Percentiles rank a stretch among this genome's conserved stretches.
Conservation (phyloP, 2,888 invertebrate genomes). For the Dryobotodes eremita region DNA sequence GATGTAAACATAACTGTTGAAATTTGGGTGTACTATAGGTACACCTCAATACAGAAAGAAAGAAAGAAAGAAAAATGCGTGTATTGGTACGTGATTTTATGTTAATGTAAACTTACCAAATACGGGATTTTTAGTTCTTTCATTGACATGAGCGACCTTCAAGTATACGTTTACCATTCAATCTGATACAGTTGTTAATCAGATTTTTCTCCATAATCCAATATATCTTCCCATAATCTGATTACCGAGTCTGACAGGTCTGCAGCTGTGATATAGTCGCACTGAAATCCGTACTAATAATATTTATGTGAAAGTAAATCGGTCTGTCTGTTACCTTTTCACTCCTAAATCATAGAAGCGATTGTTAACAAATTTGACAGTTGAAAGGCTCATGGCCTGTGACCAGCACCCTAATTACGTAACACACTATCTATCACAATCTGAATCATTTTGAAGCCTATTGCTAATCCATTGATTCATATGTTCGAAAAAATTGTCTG, state of each 20-base stretch:
- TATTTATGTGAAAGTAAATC: neutral
- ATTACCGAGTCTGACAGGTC: slow-evolving; percentile 20
- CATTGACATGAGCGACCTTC: neutral
- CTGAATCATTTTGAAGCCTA: no score
- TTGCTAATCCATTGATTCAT: no score
- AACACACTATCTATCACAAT: no score
- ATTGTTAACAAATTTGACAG: neutral
- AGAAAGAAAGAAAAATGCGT: no score
- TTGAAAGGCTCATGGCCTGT: neutral
- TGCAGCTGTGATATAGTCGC: neutral
- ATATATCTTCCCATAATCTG: slow-evolving; percentile 35
- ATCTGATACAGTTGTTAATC: slow-evolving; percentile 24
- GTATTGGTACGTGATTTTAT: no score
- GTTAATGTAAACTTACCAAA: neutral
- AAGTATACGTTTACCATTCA: neutral
- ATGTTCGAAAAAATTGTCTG: no score
- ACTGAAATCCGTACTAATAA: neutral
- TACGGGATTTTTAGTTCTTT: neutral
- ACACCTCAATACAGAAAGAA: no score
- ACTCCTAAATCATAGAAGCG: neutral
- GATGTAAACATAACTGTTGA: no score
- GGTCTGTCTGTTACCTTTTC: neutral
- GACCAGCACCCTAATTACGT: no score
- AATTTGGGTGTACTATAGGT: no score
- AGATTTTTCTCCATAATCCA: slow-evolving; percentile 40